Evolutionary conservation across 1,140 invertebrate genomes (phyloP).

Genomic region (Cotesia chilonis): DNA sequence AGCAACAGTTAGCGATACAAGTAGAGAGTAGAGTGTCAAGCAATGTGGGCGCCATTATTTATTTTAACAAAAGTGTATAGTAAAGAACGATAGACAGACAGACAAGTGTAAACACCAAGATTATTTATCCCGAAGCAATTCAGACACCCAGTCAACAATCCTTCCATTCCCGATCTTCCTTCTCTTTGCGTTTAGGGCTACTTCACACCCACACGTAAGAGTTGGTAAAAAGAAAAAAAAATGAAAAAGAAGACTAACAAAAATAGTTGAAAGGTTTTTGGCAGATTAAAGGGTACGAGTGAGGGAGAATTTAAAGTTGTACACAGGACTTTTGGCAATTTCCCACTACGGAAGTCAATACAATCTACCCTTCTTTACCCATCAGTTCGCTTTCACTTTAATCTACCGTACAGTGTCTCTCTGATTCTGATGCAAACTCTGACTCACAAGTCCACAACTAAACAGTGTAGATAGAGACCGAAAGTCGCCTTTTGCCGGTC

Average conservation of each 20-base stretch:
- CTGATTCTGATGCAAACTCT: not conserved
- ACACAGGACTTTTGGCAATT: constrained; percentile 49
- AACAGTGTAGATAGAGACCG: not conserved
- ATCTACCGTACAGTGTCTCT: not conserved
- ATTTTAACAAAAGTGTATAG: constrained; percentile 33
- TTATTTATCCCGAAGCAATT: constrained; percentile 42
- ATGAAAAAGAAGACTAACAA: constrained; percentile 32
- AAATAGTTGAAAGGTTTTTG: constrained; percentile 55
- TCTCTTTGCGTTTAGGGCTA: not conserved
- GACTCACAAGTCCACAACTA: no score
- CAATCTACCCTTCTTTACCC: constrained; percentile 26
- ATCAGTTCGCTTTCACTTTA: constrained; percentile 34
- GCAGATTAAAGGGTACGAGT: constrained; percentile 54
- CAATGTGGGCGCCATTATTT: constrained; percentile 57
- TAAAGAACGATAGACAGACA: constrained; percentile 26
- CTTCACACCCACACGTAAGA: not conserved
- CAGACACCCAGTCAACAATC: constrained; percentile 29
- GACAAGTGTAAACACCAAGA: constrained; percentile 27
- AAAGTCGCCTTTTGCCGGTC: constrained; percentile 21
- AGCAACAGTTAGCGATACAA: constrained; percentile 14
- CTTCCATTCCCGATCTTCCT: not conserved
- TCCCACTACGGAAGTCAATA: constrained; percentile 52
- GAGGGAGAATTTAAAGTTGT: constrained; percentile 17
- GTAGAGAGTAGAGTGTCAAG: not conserved
- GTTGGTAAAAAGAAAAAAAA: not conserved